Base-by-base conservation (phyloP, 1,140 invertebrate genomes). In the Caerostris extrusa region DNA sequence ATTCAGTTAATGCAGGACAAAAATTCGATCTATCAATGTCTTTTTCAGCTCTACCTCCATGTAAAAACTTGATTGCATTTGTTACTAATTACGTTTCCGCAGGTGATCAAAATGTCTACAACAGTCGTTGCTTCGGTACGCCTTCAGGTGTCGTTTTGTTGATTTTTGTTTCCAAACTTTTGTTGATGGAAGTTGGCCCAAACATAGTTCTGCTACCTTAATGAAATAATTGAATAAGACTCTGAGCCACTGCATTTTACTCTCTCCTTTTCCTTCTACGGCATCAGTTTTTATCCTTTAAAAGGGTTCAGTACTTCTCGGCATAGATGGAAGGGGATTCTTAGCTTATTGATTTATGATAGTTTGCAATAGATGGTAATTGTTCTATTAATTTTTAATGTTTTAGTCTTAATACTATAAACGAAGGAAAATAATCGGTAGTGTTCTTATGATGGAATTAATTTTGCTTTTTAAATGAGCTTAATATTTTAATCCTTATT, bases 191-290 rank as follows among this genome's bases (percentile, higher is more conserved):
- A 56, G 53, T 58, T 58, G 82, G 7, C 50, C 53, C 14, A 56
- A 87, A 64, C 57, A 55, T 90, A 71, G 64, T 71, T 71, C n/a
- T 87, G 17, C 64, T 19, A 71, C 34, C 64, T 90, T 71, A 90
- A 90, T 90, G 87, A 71, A 71, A 90, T 90, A 90, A 90, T 69
- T 69, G 87, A 90, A 69, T 90, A 19, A 90, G 64, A 69, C n/a
- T 7, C 34, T 12, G 34, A 77, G 50, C 10, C 71, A 50, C 71
- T 12, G 3, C 34, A 77, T 77, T 77, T 77, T 34, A n/a, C 19
- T 10, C 5, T 50, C 50, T 61, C 61, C 17, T 50, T 50, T 71
- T 77, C 53, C 53, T 8, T 12, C 8, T 0, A 77, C 10, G 34
- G 53, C 53, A 12, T 8, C 34, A 53, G 3, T 77, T 77, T 77